Percentiles rank a stretch among this genome's conserved stretches.
Evolutionary conservation across 2,113 vertebrate genomes (phyloP).

Genomic region (Epinephelus cyanopodus): DNA sequence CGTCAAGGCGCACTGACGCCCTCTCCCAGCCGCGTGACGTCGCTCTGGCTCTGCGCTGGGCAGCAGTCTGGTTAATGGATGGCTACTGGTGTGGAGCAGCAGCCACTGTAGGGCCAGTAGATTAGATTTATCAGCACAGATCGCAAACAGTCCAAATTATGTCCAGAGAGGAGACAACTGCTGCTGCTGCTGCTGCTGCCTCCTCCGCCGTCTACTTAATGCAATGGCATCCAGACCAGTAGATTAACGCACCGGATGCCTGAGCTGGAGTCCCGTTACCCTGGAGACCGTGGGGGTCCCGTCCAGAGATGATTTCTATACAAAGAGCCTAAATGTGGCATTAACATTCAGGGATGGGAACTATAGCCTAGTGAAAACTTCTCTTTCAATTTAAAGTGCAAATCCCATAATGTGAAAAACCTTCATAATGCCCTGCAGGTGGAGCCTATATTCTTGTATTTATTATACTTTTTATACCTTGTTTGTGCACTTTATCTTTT

Average conservation of each 20-base stretch:
- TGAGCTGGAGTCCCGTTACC: slow-evolving; percentile 66
- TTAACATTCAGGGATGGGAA: slow-evolving; percentile 64
- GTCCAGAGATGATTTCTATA: slow-evolving; percentile 52
- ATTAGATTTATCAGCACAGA: background rate
- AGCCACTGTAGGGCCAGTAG: background rate
- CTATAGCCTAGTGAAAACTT: slow-evolving; percentile 9
- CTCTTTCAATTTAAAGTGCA: background rate
- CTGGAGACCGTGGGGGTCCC: slow-evolving; percentile 71
- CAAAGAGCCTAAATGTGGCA: slow-evolving; percentile 58
- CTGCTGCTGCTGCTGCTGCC: slow-evolving; percentile 11
- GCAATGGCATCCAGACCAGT: slow-evolving; percentile 46
- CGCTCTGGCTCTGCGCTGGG: slow-evolving; percentile 32
- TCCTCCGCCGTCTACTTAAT: slow-evolving; percentile 13
- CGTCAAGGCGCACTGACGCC: slow-evolving; percentile 58
- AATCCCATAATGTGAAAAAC: too few species aligned
- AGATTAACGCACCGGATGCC: slow-evolving; percentile 72
- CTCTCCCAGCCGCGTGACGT: slow-evolving; percentile 58
- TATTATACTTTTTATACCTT: too few species aligned
- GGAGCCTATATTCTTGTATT: too few species aligned
- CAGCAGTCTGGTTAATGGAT: slow-evolving; percentile 17
- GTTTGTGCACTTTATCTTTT: too few species aligned
- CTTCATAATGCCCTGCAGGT: too few species aligned
- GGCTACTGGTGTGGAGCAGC: background rate
- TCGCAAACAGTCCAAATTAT: background rate
- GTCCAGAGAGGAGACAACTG: background rate